phyloP scores from a whole-genome alignment of 2,113 vertebrate genomes.

The Ageneiosus marmoratus region DNA sequence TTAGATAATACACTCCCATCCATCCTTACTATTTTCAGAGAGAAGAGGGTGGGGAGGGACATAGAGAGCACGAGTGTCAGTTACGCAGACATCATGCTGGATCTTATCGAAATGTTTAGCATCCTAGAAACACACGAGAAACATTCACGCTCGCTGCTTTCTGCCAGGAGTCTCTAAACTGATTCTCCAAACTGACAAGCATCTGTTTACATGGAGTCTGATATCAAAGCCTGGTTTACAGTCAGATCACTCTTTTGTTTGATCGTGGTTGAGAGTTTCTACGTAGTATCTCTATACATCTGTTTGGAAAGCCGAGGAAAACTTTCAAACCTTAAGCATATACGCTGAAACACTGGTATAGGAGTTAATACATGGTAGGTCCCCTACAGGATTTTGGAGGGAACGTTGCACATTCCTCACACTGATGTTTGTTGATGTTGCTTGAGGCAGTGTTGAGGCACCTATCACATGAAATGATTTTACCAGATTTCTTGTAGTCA shows the following conservation, averaged over 20 bases:
- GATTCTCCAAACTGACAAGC: conserved; percentile 39
- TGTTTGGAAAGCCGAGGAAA: not conserved
- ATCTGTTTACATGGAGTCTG: conserved; percentile 56
- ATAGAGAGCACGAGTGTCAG: conserved; percentile 61
- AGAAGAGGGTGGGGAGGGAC: conserved; percentile 59
- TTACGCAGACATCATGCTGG: conserved; percentile 61
- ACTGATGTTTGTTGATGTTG: too few relatives aligned
- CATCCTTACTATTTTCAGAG: conserved; percentile 66
- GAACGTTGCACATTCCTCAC: too few relatives aligned
- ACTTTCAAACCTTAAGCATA: not conserved
- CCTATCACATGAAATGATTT: too few relatives aligned
- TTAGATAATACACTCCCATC: conserved; percentile 61
- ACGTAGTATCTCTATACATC: not conserved
- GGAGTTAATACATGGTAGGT: too few relatives aligned
- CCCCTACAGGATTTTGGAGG: too few relatives aligned
- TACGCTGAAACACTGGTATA: too few relatives aligned
- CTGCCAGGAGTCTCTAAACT: conserved; percentile 47
- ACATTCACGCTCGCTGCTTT: conserved; percentile 38
- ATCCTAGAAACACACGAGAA: conserved; percentile 69
- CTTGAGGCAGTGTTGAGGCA: too few relatives aligned
- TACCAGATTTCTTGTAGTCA: too few relatives aligned
- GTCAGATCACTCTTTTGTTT: conserved; percentile 8
- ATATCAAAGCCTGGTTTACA: conserved; percentile 52
- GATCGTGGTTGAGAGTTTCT: not conserved
- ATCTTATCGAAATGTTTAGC: conserved; percentile 62